These are phyloP conservation scores for Apamea sordens DNA, from an alignment of 2,888 invertebrate species.

Conservation along the genomic window DNA sequence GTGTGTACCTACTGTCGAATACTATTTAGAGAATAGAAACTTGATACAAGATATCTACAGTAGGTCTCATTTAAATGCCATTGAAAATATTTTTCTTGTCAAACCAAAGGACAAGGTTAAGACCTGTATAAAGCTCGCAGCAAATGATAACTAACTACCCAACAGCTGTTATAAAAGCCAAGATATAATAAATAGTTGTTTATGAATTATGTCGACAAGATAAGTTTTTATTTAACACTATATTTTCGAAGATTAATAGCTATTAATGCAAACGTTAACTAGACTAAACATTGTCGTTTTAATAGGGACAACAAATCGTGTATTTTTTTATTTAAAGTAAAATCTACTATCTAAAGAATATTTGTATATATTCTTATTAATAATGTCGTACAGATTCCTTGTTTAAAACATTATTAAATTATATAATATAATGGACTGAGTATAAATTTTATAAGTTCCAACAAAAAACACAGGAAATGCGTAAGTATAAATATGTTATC, in stretches of 20 bases:
- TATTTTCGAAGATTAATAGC: constrained; percentile 32
- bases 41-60: not conserved
- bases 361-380: not conserved
- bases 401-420: not conserved
- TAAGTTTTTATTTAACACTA: constrained; percentile 39
- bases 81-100: constrained; percentile 8
- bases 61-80: constrained; percentile 2
- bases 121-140: constrained; percentile 5
- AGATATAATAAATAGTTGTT: constrained; percentile 27
- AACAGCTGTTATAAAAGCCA: constrained; percentile 29
- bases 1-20: too few relatives aligned
- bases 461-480: not conserved
- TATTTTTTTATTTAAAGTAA: constrained; percentile 1
- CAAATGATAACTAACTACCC: constrained; percentile 14
- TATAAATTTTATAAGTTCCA: not conserved
- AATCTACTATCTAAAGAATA: not conserved
- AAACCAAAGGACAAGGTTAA: constrained; percentile 24
- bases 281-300: constrained; percentile 51
- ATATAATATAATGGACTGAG: not conserved
- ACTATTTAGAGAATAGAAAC: not conserved
- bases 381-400: not conserved
- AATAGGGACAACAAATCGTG: constrained; percentile 28
- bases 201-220: constrained; percentile 43
- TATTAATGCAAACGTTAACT: constrained; percentile 44
- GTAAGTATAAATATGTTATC: not conserved